A percentile compares a stretch with the other conserved stretches of the same genome.
Evolutionary conservation across 2,888 invertebrate genomes (phyloP).

Genomic region (Iselma pallidipennis): DNA sequence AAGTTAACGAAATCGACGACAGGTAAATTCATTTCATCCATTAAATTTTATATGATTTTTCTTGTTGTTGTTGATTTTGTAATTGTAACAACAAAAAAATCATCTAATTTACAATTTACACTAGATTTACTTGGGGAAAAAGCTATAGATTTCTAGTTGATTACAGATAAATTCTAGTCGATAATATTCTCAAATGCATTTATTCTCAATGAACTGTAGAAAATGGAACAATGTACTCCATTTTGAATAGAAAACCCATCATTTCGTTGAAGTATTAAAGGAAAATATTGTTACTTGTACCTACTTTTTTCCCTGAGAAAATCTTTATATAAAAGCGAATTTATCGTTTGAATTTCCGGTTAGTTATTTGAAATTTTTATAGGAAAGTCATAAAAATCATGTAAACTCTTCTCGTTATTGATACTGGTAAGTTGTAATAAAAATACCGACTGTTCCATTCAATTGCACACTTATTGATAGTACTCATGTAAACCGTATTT

Average conservation of each 20-base stretch:
- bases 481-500: too few species aligned
- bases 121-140: not conserved
- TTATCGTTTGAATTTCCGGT: not conserved
- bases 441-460: not conserved
- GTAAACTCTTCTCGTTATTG: not conserved
- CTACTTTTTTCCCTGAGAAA: not conserved
- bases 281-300: not conserved
- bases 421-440: not conserved
- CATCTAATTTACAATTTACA: not conserved
- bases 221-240: not conserved
- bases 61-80: not conserved
- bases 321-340: not conserved
- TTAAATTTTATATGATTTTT: not conserved
- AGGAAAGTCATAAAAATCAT: not conserved
- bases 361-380: not conserved
- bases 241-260: not conserved
- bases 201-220: not conserved
- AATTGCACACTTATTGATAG: not conserved
- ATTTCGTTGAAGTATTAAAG: not conserved
- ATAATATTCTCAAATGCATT: not conserved
- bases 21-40: not conserved
- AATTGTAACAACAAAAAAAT: not conserved
- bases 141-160: not conserved
- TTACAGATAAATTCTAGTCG: not conserved
- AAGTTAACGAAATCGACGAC: constrained; percentile 1